Conservation (phyloP, 2,888 invertebrate species). For the Metopia argyrocephala region DNA sequence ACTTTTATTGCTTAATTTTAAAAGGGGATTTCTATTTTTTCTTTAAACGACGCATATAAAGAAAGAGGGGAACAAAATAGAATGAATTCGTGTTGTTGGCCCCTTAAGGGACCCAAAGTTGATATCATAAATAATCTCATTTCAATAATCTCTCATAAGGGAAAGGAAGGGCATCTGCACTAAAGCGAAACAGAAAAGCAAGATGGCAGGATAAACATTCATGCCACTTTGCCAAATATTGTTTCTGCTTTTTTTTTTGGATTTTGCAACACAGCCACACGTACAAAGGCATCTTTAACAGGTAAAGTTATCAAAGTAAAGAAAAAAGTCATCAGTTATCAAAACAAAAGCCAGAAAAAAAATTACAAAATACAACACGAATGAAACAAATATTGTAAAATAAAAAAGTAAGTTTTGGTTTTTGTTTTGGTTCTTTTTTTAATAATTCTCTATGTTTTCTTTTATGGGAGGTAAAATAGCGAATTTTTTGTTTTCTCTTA, state of each 20-base stretch:
- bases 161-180: background rate
- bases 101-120: slow-evolving; percentile 42
- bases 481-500: background rate
- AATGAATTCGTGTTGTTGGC: background rate
- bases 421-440: background rate
- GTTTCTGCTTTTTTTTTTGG: background rate
- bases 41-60: background rate
- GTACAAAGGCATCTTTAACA: too few relatives aligned
- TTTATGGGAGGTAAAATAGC: slow-evolving; percentile 1
- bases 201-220: too few relatives aligned
- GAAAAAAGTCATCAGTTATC: too few relatives aligned
- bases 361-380: slow-evolving; percentile 5
- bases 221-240: too few relatives aligned
- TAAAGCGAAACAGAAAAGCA: background rate
- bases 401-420: slow-evolving; percentile 14
- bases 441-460: background rate
- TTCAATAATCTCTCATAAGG: slow-evolving; percentile 63
- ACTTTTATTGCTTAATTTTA: background rate
- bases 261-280: background rate
- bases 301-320: too few relatives aligned
- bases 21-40: background rate
- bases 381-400: too few relatives aligned
- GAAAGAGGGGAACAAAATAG: background rate
- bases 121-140: slow-evolving; percentile 66
- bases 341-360: background rate